Evolutionary conservation across 1,140 invertebrate genomes (phyloP).

Genomic region (Tetramorium alpestre): DNA sequence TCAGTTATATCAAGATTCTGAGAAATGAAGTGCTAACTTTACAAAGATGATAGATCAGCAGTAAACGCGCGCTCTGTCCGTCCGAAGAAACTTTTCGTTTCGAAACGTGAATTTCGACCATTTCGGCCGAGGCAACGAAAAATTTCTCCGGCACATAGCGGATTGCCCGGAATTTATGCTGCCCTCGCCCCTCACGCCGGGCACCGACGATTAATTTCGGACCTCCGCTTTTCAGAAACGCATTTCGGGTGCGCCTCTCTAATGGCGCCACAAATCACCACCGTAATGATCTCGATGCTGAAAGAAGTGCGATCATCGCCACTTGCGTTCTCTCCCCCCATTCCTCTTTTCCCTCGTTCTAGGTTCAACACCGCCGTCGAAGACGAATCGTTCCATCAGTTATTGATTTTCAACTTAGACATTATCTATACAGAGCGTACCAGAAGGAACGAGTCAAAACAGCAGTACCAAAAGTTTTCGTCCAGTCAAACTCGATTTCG

Average conservation of each 20-base stretch:
- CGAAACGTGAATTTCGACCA: constrained; percentile 4
- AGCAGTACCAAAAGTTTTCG: not conserved
- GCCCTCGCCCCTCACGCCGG: not conserved
- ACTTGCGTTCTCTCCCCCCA: constrained; percentile 4
- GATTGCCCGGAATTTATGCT: constrained; percentile 39
- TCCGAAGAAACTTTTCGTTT: constrained; percentile 35
- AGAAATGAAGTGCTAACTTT: not conserved
- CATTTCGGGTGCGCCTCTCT: constrained; percentile 50
- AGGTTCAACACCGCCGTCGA: not conserved
- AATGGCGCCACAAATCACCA: constrained; percentile 55
- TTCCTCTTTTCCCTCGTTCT: not conserved
- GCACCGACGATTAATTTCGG: constrained; percentile 37
- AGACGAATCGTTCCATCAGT: constrained; percentile 34
- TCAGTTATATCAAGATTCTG: not conserved
- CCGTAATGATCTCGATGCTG: constrained; percentile 50
- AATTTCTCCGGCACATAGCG: constrained; percentile 21
- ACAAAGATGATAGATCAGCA: not conserved
- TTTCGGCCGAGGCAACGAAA: constrained; percentile 25
- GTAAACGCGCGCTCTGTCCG: constrained; percentile 16
- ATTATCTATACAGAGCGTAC: constrained; percentile 2
- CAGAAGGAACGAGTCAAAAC: constrained; percentile 1
- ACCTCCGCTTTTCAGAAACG: constrained; percentile 46
- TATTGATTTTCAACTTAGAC: constrained; percentile 41
- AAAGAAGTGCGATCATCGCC: constrained; percentile 44
- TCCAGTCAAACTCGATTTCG: not conserved